Evolutionary conservation across 1,140 invertebrate genomes (phyloP), one percentile per base, ranked within the genome.

Genomic region (Drosophila murphyi): DNA sequence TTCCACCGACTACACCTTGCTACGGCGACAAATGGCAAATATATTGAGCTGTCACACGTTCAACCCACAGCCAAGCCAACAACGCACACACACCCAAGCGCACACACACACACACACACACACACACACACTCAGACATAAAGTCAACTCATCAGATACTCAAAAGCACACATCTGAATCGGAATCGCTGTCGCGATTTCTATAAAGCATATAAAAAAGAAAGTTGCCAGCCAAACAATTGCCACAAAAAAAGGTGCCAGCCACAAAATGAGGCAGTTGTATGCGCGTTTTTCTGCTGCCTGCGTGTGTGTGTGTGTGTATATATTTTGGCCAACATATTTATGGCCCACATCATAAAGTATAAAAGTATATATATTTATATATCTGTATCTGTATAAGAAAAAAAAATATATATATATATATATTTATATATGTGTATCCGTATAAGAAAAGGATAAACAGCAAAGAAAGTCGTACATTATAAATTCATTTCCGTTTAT

Each of bases 1-100:
- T 45, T 48, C 37, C 63, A 12, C 43, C 56, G 29, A 57, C 45
- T 55, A 56, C 62, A 41, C 61, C 37, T 64, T 50, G 69, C 70
- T 65, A 81, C 78, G 88, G 86, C 85, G 85, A 89, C 85, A 89
- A 89, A 89, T 89, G 86, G 85, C 86, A 83, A 81, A 91, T 91
- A 91, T 91, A 91, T 91, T 87, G 75, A 91, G 89, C 82, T 87
- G 89, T 80, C 89, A 91, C 76, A 83, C 73, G 76, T 63, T 70
- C 83, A 87, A 63, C 63, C 48, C 68, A 70, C 60, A 51, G 48
- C 51, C 52, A 70, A 64, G 71, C 61, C 71, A 69, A 59, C 35
- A 54, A 50, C 52, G 65, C 54, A 55, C 60, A 51, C 45, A 45
- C 65, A 62, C 37, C 83, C 83, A 75, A 88, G 83, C 63, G 80